A percentile compares a stretch with the other conserved stretches of the same genome.
phyloP scores from a whole-genome alignment of 2,113 vertebrate genomes.

The Lichenostomus cassidix region DNA sequence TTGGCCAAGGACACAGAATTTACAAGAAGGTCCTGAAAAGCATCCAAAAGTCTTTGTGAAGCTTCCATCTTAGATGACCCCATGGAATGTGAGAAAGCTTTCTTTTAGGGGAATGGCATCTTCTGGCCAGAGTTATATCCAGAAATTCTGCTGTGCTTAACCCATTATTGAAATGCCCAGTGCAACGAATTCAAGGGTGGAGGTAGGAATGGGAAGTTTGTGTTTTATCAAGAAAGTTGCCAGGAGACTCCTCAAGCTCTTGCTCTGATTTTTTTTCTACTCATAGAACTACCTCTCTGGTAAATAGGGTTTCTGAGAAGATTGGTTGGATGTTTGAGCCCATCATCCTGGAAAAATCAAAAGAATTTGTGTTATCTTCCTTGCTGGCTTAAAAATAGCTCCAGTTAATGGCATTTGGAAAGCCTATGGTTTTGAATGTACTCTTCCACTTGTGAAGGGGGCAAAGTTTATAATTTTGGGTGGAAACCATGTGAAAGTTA shows the following conservation, averaged over 20 bases:
- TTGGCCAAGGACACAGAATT: conserved; percentile 30
- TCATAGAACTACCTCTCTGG: background rate
- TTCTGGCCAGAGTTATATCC: background rate
- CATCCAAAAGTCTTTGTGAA: conserved; percentile 32
- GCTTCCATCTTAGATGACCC: conserved; percentile 41
- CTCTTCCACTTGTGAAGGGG: background rate
- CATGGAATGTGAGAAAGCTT: conserved; percentile 28
- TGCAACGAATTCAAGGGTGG: background rate
- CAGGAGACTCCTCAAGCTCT: background rate
- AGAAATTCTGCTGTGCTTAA: conserved; percentile 4
- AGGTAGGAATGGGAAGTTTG: fast-evolving
- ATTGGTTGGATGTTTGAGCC: background rate
- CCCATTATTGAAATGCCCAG: background rate
- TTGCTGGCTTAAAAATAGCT: conserved; percentile 1
- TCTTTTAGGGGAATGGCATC: conserved; percentile 11
- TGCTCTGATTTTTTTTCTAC: background rate
- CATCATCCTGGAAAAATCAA: background rate
- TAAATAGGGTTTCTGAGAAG: background rate
- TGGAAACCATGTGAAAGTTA: conserved; percentile 52
- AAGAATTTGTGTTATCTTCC: conserved; percentile 28
- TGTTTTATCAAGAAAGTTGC: background rate
- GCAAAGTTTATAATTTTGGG: conserved; percentile 49
- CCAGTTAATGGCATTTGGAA: conserved; percentile 6
- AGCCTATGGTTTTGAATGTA: background rate
- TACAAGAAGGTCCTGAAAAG: conserved; percentile 61